Base-by-base conservation (phyloP, 2,797 vertebrate species). In the Notolabrus celidotus region DNA sequence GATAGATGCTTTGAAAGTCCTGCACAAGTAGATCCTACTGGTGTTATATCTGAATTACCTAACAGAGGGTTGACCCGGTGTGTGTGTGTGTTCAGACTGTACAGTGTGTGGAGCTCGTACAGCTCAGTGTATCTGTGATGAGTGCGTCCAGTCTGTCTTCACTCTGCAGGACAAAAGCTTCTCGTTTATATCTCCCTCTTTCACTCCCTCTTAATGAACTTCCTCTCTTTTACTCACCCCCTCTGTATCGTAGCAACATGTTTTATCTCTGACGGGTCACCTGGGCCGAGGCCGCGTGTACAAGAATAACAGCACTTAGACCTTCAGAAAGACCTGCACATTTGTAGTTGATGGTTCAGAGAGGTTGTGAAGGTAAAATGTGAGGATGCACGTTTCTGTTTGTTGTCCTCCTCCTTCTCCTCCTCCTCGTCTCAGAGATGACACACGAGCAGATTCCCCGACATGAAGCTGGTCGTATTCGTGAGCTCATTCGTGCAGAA, bases 201-300 rank as follows among this genome's bases (percentile, higher is more conserved):
- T 1, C 91, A 92, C 89, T 94, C 91, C 25, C 85, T 94, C 76
- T 94, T 95, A 95, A 96, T 96, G 93, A 96, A 95, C 94, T 95
- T 95, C 93, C 93, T 88, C 88, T 47, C 76, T 91, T 58, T 38
- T 36, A 67, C 68, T 77, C 82, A 83, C 66, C 86, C 15, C 12
- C 2, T 79, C 86, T 78, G 94, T 96, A 92, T 96, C 95, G 86
- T 96, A 96, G 96, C 95, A 96, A 96, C 95, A 84, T 92, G 62
- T 93, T 95, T 94, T 94, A 94, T 95, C 92, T 84, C 89, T 85
- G 89, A 77, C 82, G 71, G 73, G 81, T 85, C 89, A 77, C 79
- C 68, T 89, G 29, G 29, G 29, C 29, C 29, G 29, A 31, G 5
- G 29, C 29, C 39, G 58, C 57, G 46, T 2, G n/a, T 55, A 11